Conservation (phyloP, 2,113 vertebrate genomes). For the Brienomyrus brachyistius region DNA sequence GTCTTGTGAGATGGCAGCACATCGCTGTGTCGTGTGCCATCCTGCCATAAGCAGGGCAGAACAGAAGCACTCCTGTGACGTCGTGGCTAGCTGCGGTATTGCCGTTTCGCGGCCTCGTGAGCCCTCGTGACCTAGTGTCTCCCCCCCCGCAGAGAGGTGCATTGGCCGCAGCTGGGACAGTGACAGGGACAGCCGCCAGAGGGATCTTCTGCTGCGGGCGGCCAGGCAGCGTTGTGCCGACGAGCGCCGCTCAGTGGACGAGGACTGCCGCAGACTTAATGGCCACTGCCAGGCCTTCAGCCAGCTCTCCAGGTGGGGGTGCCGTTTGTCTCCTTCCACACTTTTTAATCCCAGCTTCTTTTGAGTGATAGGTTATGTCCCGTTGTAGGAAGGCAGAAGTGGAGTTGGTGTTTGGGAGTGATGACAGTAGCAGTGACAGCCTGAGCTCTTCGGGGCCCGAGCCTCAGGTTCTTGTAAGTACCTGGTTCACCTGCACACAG, state of each 20-base stretch:
- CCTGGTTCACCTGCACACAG: background rate
- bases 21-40: background rate
- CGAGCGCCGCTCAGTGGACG: conserved; percentile 34
- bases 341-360: background rate
- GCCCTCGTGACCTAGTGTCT: background rate
- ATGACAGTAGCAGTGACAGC: conserved; percentile 26
- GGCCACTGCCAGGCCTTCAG: conserved; percentile 44
- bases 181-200: conserved; percentile 41
- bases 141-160: conserved; percentile 44
- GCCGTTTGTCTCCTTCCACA: background rate
- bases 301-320: conserved; percentile 45
- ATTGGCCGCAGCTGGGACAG: conserved; percentile 37
- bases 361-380: background rate
- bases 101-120: background rate
- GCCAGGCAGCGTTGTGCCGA: conserved; percentile 44
- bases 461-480: conserved; percentile 59
- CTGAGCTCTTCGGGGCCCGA: conserved; percentile 37
- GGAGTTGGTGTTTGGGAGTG: conserved; percentile 50
- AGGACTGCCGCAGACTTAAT: conserved; percentile 38
- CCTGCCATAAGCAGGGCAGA: background rate
- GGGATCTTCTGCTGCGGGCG: conserved; percentile 53
- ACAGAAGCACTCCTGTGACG: background rate
- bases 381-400: conserved; percentile 54
- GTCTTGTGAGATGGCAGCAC: background rate
- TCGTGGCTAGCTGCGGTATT: background rate